Evolutionary conservation across 1,140 invertebrate genomes (phyloP).

Genomic region (Pantala flavescens): DNA sequence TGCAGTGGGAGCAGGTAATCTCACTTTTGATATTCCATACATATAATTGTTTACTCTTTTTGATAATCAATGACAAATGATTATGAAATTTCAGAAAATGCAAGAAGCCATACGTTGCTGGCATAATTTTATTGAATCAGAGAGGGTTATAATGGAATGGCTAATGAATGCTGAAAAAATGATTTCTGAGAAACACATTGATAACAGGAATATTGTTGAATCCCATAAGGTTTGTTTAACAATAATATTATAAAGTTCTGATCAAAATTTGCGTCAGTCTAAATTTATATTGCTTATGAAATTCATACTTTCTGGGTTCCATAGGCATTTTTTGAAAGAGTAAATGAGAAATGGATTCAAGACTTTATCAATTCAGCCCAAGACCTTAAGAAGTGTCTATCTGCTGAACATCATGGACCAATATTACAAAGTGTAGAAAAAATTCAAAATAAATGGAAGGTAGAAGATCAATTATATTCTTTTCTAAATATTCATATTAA

Average conservation of each 20-base stretch:
- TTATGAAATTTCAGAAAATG: constrained; percentile 38
- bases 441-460: constrained; percentile 64
- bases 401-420: constrained; percentile 50
- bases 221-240: constrained; percentile 36
- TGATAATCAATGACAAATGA: constrained; percentile 5
- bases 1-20: constrained; percentile 58
- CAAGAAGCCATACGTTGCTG: constrained; percentile 70
- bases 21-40: background rate
- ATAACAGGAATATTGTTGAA: constrained; percentile 62
- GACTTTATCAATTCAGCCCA: constrained; percentile 68
- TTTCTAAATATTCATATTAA: background rate
- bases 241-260: background rate
- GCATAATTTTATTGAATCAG: constrained; percentile 72
- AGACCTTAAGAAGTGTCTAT: constrained; percentile 61
- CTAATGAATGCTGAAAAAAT: constrained; percentile 69
- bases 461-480: constrained; percentile 21
- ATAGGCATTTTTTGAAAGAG: constrained; percentile 70
- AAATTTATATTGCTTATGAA: background rate
- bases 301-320: constrained; percentile 35
- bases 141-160: constrained; percentile 73
- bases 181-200: constrained; percentile 67
- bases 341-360: constrained; percentile 71
- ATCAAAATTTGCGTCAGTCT: no score
- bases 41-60: background rate
- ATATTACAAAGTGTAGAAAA: constrained; percentile 53